Conservation (phyloP, 2,888 invertebrate species). For the Eubasilissa splendida region DNA sequence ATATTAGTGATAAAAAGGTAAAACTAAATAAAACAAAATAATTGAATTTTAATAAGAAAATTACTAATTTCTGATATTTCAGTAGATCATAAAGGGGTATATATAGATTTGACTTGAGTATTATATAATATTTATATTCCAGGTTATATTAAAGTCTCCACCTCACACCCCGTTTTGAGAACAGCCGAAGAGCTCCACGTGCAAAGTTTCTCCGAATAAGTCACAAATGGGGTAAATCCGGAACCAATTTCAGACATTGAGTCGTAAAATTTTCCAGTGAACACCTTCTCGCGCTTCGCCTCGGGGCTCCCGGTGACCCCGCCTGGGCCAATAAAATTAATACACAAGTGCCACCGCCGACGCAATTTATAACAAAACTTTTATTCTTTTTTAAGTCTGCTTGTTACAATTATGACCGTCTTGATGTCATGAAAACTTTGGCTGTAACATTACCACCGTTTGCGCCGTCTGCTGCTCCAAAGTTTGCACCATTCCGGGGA, state of each 20-base stretch:
- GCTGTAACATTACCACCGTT: constrained; percentile 34
- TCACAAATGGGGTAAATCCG: constrained; percentile 34
- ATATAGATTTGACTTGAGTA: too few species aligned
- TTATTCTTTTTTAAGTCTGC: constrained; percentile 55
- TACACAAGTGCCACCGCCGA: constrained; percentile 49
- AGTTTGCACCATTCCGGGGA: too few species aligned
- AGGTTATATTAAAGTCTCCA: too few species aligned
- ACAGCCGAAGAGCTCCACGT: too few species aligned
- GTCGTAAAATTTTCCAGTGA: constrained; percentile 37
- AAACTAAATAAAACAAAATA: too few species aligned
- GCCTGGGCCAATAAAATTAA: constrained; percentile 50
- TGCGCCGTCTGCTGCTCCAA: not conserved
- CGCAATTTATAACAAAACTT: constrained; percentile 54
- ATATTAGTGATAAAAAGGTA: too few species aligned
- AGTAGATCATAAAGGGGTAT: too few species aligned
- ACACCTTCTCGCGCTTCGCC: constrained; percentile 36
- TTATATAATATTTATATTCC: too few species aligned
- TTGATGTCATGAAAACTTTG: constrained; percentile 45
- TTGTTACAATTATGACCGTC: constrained; percentile 54
- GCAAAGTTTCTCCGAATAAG: not conserved
- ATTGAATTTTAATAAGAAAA: too few species aligned
- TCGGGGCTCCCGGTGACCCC: constrained; percentile 14
- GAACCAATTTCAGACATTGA: constrained; percentile 34
- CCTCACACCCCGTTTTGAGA: too few species aligned
- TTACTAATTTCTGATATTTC: too few species aligned